Evolutionary conservation across 2,797 vertebrate species (phyloP), one percentile per base, ranked within the genome.

Genomic region (Trichosurus vulpecula): DNA sequence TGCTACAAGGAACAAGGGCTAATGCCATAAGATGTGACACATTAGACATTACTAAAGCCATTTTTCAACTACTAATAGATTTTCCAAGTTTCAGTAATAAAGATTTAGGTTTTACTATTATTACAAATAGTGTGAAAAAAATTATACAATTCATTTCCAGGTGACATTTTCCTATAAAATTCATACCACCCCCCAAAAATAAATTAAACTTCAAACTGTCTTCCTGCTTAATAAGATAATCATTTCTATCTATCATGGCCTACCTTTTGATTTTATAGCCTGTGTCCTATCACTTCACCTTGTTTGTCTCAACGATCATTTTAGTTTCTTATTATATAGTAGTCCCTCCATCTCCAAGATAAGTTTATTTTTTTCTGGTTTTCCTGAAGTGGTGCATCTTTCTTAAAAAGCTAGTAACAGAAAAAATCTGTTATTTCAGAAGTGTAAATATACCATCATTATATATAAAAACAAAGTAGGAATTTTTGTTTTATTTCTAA

Each of bases 31-130:
- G 8, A 90, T 55, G 47, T 93, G 54, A 92, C 25, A 89, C 2
- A 22, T 54, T 93, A 92, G 52, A 54, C 89, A 51, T 10, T 56
- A n/a, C 13, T 13, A 95, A 95, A 95, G 74, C 1, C 0, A 56
- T 81, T 58, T 61, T 35, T 52, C 4, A 91, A 4, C 1, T 1
- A 92, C 57, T 93, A 61, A 95, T 93, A 95, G 47, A 91, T 93
- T 96, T 96, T 95, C 31, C 13, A 91, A 53, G 52, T 87, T 95
- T 97, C 56, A 52, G 8, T 92, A 61, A 92, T 90, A 95, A 96
- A 92, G 2, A 35, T 81, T 93, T 94, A 61, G 94, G 53, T 95
- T 95, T 94, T 95, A 95, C 93, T 95, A 93, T 89, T 95, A 47
- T 81, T 93, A 47, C 22, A 56, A 96, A 96, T 51, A 58, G 35